phyloP scores from a whole-genome alignment of 2,888 invertebrate species.

The Drosophila helvetica region DNA sequence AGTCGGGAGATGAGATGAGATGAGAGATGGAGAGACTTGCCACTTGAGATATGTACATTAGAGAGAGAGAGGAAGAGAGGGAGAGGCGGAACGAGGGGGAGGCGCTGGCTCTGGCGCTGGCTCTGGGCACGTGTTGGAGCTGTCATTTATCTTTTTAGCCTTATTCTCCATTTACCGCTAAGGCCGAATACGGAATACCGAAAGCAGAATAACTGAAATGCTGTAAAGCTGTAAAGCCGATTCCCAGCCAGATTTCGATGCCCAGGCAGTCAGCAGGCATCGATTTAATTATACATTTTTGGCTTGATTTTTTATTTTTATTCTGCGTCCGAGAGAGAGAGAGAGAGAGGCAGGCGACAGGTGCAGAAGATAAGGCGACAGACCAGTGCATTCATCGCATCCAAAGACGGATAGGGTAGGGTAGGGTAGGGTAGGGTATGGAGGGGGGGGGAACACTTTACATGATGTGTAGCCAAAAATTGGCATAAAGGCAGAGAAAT shows the following conservation, averaged over 20 bases:
- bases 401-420: slow-evolving; percentile 15
- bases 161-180: slow-evolving; percentile 16
- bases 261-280: slow-evolving; percentile 25
- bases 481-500: slow-evolving; percentile 62
- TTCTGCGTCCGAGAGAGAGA: background rate
- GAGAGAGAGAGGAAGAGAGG: slow-evolving; percentile 7
- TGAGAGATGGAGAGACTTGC: slow-evolving; percentile 28
- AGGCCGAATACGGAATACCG: slow-evolving; percentile 29
- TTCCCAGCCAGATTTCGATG: slow-evolving; percentile 28
- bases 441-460: slow-evolving; percentile 49
- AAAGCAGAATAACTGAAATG: slow-evolving; percentile 15
- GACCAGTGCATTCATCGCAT: slow-evolving; percentile 27
- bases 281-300: slow-evolving; percentile 40
- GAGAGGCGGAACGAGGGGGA: background rate
- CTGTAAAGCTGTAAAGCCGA: slow-evolving; percentile 15
- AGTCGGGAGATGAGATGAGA: slow-evolving; percentile 25
- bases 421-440: background rate
- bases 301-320: slow-evolving; percentile 38
- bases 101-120: background rate
- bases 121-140: slow-evolving; percentile 38
- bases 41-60: slow-evolving; percentile 26
- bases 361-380: slow-evolving; percentile 66
- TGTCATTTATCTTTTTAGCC: slow-evolving; percentile 53
- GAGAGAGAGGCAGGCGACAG: slow-evolving; percentile 53
- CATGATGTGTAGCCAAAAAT: slow-evolving; percentile 75